Evolutionary conservation across 2,113 vertebrate genomes (phyloP).

Genomic region (Thalassarche chlororhynchos): DNA sequence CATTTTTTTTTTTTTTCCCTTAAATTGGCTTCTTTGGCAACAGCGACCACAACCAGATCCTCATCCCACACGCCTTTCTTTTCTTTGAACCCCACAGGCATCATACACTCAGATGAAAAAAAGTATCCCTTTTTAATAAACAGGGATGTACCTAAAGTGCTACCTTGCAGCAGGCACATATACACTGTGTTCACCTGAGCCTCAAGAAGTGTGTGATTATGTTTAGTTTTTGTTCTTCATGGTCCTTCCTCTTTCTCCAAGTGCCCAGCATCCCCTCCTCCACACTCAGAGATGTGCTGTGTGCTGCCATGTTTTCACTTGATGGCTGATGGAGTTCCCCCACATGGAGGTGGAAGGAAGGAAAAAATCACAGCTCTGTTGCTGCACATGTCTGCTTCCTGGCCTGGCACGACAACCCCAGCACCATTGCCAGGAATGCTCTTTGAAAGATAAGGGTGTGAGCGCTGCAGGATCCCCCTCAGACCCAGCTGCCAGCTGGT

Average conservation of each 20-base stretch:
- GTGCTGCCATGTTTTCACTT: background rate
- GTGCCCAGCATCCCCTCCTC: background rate
- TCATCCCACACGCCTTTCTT: background rate
- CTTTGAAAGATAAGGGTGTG: background rate
- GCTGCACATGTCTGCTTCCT: background rate
- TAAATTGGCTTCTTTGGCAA: background rate
- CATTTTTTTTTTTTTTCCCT: background rate
- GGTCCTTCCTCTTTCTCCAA: background rate
- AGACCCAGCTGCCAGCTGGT: conserved; percentile 1
- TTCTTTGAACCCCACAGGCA: background rate
- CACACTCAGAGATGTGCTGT: background rate
- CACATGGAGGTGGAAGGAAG: background rate
- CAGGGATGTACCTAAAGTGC: background rate
- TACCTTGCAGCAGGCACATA: background rate
- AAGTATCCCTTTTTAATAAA: background rate
- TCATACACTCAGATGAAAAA: background rate
- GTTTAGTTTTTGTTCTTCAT: background rate
- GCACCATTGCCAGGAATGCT: background rate
- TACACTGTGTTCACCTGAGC: background rate
- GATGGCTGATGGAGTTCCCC: background rate
- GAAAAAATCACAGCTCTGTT: background rate
- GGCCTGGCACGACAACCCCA: background rate
- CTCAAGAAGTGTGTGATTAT: background rate
- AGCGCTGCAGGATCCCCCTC: background rate
- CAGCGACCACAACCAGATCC: background rate